These are phyloP conservation scores for Glandiceps talaboti DNA, from an alignment of 53 echinoderm and acorn worm species.

Conservation along the genomic window DNA sequence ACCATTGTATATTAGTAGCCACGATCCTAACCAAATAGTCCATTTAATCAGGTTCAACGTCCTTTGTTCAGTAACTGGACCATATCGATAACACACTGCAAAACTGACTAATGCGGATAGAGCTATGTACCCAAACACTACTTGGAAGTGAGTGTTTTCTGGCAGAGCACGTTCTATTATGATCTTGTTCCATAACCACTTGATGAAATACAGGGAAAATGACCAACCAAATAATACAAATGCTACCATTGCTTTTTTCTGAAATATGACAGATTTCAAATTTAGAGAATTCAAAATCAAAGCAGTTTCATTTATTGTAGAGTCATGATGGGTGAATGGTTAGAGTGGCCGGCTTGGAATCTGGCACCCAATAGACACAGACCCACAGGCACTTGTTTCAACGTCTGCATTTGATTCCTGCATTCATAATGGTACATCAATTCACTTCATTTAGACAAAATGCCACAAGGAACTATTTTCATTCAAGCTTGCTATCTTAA, in stretches of 20 bases:
- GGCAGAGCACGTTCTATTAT: conserved; percentile 17
- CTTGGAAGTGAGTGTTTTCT: conserved; percentile 30
- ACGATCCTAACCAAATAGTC: conserved; percentile 40
- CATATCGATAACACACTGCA: conserved; percentile 89
- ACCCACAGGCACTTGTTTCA: neutral
- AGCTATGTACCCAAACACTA: conserved; percentile 59
- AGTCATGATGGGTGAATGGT: no score
- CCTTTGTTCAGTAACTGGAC: conserved; percentile 63
- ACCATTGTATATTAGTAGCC: conserved; percentile 51
- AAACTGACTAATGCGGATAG: conserved; percentile 67
- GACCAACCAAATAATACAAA: conserved; percentile 79
- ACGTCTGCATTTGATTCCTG: no score
- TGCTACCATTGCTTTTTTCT: conserved; percentile 69
- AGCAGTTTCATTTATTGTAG: neutral
- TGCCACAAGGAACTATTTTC: no score
- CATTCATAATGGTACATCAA: no score
- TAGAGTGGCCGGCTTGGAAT: neutral
- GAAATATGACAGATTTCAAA: no score
- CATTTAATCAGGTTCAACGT: conserved; percentile 69
- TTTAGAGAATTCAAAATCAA: neutral
- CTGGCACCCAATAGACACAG: neutral
- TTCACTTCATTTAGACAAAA: no score
- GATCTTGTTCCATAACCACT: conserved; percentile 58
- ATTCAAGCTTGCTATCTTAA: no score
- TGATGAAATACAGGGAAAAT: conserved; percentile 48